Conservation (phyloP, 2,797 vertebrate species). For the Lerista edwardsae region DNA sequence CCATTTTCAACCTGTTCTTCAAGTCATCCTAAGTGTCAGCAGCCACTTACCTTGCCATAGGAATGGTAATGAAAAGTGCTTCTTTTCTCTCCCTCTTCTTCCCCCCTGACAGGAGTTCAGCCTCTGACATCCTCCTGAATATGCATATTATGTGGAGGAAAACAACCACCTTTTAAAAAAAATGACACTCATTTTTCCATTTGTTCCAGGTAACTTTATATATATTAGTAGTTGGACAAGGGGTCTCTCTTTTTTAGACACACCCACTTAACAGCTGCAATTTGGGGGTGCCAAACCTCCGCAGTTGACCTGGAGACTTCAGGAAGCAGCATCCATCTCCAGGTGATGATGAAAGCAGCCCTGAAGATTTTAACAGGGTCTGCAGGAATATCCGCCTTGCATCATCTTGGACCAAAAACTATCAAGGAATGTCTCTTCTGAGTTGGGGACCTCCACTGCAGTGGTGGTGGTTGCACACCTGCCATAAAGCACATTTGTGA, state of each 20-base stretch:
- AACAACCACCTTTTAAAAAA: not conserved
- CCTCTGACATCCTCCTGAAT: constrained; percentile 19
- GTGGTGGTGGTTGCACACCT: no score
- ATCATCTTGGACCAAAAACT: no score
- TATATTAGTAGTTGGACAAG: not conserved
- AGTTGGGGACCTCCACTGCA: no score
- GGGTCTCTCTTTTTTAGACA: not conserved
- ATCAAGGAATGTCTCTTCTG: no score
- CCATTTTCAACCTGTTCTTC: constrained; percentile 38
- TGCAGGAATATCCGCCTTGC: no score
- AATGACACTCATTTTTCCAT: not conserved
- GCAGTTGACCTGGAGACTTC: no score
- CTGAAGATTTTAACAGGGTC: no score
- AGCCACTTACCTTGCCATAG: not conserved
- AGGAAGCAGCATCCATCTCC: no score
- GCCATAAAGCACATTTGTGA: no score
- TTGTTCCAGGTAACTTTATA: not conserved
- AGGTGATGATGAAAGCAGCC: no score
- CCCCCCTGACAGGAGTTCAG: constrained; percentile 26
- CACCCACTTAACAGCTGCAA: no score
- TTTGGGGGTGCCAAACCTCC: no score
- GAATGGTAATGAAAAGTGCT: not conserved
- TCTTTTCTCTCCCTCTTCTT: not conserved
- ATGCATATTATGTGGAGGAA: not conserved
- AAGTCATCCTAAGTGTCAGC: constrained; percentile 3